Percentiles rank a stretch among this genome's conserved stretches.
Evolutionary conservation across 2,888 invertebrate species (phyloP).

Genomic region (Hirtodrosophila cameraria): DNA sequence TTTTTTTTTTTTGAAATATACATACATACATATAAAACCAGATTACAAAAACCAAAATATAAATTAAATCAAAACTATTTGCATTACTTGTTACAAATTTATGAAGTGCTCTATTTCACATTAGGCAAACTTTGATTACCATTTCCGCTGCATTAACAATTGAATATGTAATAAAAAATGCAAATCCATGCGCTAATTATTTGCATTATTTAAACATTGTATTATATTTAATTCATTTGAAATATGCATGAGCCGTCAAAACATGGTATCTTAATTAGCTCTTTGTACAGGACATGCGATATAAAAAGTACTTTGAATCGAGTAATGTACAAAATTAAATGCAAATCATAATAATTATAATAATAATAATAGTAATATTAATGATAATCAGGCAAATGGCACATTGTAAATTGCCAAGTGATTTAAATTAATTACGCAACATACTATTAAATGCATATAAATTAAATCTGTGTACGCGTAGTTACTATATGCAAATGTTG

Average conservation of each 20-base stretch:
- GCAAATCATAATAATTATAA: slow-evolving; percentile 25
- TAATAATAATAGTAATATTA: slow-evolving; percentile 10
- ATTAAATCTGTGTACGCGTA: slow-evolving; percentile 29
- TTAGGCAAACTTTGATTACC: no score
- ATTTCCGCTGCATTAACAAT: background rate
- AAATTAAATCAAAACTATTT: no score
- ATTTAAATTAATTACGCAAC: slow-evolving; percentile 65
- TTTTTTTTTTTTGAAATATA: background rate
- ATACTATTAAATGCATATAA: slow-evolving; percentile 47
- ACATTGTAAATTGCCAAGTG: slow-evolving; percentile 32
- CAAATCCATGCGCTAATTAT: slow-evolving; percentile 29
- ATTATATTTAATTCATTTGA: slow-evolving; percentile 13
- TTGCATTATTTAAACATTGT: slow-evolving; percentile 10
- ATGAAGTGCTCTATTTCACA: no score
- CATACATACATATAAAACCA: no score
- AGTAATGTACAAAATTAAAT: slow-evolving; percentile 34
- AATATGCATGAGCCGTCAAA: slow-evolving; percentile 39
- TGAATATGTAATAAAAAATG: slow-evolving; percentile 1
- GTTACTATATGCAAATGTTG: slow-evolving; percentile 1
- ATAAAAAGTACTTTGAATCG: slow-evolving; percentile 11
- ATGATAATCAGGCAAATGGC: slow-evolving; percentile 16
- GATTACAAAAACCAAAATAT: no score
- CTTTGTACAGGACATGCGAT: background rate
- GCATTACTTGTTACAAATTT: no score
- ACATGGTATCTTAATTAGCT: slow-evolving; percentile 44